Percentiles rank a stretch among this genome's conserved stretches.
Evolutionary conservation across 2,113 vertebrate species (phyloP).

Genomic region (Petroica traversi): DNA sequence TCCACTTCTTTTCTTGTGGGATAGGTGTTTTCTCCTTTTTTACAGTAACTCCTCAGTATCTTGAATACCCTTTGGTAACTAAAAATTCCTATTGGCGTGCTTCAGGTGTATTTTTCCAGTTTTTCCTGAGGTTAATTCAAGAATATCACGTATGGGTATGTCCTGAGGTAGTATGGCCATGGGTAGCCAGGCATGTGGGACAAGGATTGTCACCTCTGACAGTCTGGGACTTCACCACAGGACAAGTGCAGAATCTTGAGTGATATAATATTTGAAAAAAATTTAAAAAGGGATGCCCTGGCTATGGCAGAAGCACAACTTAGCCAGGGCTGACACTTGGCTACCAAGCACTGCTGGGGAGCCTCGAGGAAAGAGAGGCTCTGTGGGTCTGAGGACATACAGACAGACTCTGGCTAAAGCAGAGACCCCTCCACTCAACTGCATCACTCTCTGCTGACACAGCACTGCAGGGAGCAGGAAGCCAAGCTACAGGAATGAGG

Average conservation of each 20-base stretch:
- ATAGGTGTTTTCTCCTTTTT: neutral
- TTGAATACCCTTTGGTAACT: neutral
- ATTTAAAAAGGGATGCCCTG: neutral
- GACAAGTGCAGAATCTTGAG: neutral
- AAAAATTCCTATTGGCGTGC: neutral
- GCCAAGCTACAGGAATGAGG: neutral
- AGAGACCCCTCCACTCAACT: neutral
- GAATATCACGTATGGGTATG: neutral
- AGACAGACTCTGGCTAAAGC: neutral
- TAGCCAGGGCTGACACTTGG: neutral
- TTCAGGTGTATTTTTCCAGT: neutral
- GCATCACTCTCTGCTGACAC: neutral
- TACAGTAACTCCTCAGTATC: neutral
- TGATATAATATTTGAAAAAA: neutral
- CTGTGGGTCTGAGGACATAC: neutral
- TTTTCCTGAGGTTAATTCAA: neutral
- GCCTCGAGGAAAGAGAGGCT: neutral
- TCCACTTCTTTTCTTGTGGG: neutral
- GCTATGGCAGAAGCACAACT: neutral
- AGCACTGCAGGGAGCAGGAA: neutral
- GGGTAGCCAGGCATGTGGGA: neutral
- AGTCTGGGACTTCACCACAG: neutral
- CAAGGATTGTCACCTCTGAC: neutral
- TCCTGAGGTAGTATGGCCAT: neutral
- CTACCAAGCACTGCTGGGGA: neutral